Evolutionary conservation across 2,888 invertebrate genomes (phyloP), one percentile per base, ranked within the genome.

Genomic region (Allolobophora icterica): DNA sequence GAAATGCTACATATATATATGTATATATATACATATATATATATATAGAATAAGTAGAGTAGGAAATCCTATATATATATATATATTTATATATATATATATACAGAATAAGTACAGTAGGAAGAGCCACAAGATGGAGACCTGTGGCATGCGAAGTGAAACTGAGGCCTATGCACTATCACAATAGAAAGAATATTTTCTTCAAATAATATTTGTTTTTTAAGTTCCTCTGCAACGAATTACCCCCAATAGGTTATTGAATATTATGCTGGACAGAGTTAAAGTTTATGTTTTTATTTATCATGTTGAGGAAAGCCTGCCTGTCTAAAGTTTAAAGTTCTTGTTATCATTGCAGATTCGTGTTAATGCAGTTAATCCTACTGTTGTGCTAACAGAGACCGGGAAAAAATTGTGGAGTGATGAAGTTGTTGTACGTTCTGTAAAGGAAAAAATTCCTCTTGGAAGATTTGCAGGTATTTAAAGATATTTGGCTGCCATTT

Each of bases 371-470:
- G 97, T 99, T 0, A 98, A 98, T 95, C 99, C 99, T 0, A 99
- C 99, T 0, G 98, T 98, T 0, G 97, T 98, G n/a, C 96, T 98
- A 96, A 99, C 99, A 0, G 97, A 97, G 90, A 97, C 99, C 97
- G 98, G 98, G 0, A 96, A 96, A 92, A 95, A 83, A 35, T 92
- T 91, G 1, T 99, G 99, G 99, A 96, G 97, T 24, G 97, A 98
- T 94, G 97, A 89, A 33, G 38, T 0, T 35, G 33, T 21, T 42
- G 89, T 8, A 33, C 35, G 21, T 42, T 11, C 45, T 35, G 96
- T 99, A 97, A 94, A 97, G 90, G 96, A 96, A 1, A 97, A 97
- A 95, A 98, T 98, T 95, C 99, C 99, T 0, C 95, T 98, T 21
- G 97, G 97, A 93, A 95, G 96, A 94, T 97, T 97, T 95, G 96